These are phyloP conservation scores for Agrochola macilenta DNA, from an alignment of 2,888 invertebrate genomes.

Conservation along the genomic window DNA sequence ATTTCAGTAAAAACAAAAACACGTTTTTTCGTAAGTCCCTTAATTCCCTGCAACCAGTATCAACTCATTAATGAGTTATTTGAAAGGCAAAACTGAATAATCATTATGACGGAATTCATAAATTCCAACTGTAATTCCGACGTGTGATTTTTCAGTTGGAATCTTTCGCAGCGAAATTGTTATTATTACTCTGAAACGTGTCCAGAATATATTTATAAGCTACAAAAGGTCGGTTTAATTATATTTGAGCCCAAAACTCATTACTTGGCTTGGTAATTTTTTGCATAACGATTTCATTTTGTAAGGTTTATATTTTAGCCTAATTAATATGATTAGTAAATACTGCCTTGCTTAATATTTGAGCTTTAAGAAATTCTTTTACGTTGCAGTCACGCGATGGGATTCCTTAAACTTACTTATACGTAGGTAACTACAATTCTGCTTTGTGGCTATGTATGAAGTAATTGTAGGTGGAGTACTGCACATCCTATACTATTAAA, in stretches of 20 bases:
- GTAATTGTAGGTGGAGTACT: background rate
- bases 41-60: background rate
- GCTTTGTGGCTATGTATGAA: background rate
- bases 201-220: slow-evolving; percentile 44
- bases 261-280: slow-evolving; percentile 46
- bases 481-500: background rate
- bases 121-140: slow-evolving; percentile 15
- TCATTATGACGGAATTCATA: slow-evolving; percentile 17
- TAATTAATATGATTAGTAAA: slow-evolving; percentile 51
- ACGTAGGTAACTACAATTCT: background rate
- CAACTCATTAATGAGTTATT: background rate
- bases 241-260: slow-evolving; percentile 51
- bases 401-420: background rate
- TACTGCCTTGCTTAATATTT: slow-evolving; percentile 27
- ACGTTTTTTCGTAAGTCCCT: background rate
- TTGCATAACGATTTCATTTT: slow-evolving; percentile 54
- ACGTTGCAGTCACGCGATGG: slow-evolving; percentile 40
- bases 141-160: slow-evolving; percentile 23
- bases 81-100: slow-evolving; percentile 1
- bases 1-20: background rate
- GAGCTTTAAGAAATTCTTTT: slow-evolving; percentile 32
- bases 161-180: slow-evolving; percentile 23
- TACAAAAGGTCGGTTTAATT: slow-evolving; percentile 59
- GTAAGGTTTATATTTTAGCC: slow-evolving; percentile 20
- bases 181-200: slow-evolving; percentile 41